These are phyloP conservation scores for Bryconaethiops microstoma DNA, from an alignment of 2,797 vertebrate species.

Conservation along the genomic window DNA sequence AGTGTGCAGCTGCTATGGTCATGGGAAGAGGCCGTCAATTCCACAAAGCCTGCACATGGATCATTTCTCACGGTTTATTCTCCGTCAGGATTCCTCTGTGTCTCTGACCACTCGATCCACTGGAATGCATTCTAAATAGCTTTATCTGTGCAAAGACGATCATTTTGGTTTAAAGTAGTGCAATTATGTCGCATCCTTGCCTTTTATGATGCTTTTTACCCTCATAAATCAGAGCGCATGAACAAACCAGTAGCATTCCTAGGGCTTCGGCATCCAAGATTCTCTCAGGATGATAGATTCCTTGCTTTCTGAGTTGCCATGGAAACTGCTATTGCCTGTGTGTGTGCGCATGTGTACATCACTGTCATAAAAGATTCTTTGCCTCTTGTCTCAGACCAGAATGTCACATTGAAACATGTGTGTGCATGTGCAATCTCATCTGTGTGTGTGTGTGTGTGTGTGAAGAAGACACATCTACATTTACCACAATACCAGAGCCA, in stretches of 20 bases:
- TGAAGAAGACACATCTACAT: not conserved
- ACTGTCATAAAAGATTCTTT: constrained; percentile 22
- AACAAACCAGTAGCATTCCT: constrained; percentile 1
- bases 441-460: not conserved
- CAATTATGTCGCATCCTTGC: constrained; percentile 5
- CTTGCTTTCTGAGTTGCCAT: constrained; percentile 39
- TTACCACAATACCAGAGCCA: constrained; percentile 4
- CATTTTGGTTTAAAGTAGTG: constrained; percentile 12
- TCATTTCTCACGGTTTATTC: not conserved
- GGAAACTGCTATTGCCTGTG: constrained; percentile 27
- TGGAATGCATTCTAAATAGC: constrained; percentile 12
- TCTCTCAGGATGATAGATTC: constrained; percentile 4
- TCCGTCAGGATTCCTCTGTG: not conserved
- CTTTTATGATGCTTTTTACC: not conserved
- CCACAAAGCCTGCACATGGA: not conserved
- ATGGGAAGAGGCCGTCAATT: not conserved
- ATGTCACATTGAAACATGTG: not conserved
- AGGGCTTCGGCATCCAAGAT: constrained; percentile 14
- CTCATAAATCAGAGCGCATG: constrained; percentile 1
- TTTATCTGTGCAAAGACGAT: not conserved
- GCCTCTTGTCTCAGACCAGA: not conserved
- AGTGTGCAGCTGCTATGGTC: not conserved
- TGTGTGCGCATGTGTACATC: constrained; percentile 8
- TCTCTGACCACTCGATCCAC: not conserved
- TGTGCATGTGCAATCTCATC: not conserved